phyloP scores from a whole-genome alignment of 2,888 invertebrate genomes.

The Pemphredon lugubris region DNA sequence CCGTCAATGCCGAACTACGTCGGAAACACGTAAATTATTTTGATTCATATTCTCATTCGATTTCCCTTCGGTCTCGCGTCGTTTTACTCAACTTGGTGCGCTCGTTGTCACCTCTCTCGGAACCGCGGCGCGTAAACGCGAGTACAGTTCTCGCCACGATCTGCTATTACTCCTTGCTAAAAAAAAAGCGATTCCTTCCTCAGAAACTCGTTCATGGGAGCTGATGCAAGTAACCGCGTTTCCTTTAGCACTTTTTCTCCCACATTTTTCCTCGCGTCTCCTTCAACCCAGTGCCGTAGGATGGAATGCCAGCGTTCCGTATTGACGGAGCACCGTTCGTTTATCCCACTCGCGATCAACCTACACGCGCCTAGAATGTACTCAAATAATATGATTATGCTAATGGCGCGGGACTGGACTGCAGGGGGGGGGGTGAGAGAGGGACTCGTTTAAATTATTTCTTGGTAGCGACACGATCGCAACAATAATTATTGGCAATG shows the following conservation, averaged over 20 bases:
- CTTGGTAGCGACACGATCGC: slow-evolving; percentile 41
- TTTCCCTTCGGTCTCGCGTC: no score
- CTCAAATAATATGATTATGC: slow-evolving; percentile 74
- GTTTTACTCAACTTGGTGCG: no score
- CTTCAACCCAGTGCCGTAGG: slow-evolving; percentile 47
- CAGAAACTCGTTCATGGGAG: background rate
- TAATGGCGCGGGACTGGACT: slow-evolving; percentile 57
- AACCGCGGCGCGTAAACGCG: background rate
- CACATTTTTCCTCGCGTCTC: slow-evolving; percentile 49
- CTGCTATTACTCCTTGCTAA: background rate
- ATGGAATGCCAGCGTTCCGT: slow-evolving; percentile 64
- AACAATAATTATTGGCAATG: slow-evolving; percentile 69
- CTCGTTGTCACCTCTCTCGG: background rate
- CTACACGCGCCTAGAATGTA: slow-evolving; percentile 65
- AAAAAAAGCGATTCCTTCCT: background rate
- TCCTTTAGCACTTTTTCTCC: slow-evolving; percentile 46
- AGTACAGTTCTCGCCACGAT: no score
- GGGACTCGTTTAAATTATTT: slow-evolving; percentile 54
- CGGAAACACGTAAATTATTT: no score
- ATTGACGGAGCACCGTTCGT: slow-evolving; percentile 49
- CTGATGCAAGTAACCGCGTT: slow-evolving; percentile 30
- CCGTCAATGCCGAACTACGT: no score
- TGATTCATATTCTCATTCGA: no score
- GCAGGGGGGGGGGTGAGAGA: slow-evolving; percentile 1
- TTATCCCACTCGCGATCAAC: slow-evolving; percentile 67